A percentile compares a stretch with the other conserved stretches of the same genome.
Evolutionary conservation across 2,888 invertebrate species (phyloP).

Genomic region (Arrhopalites spinosus): DNA sequence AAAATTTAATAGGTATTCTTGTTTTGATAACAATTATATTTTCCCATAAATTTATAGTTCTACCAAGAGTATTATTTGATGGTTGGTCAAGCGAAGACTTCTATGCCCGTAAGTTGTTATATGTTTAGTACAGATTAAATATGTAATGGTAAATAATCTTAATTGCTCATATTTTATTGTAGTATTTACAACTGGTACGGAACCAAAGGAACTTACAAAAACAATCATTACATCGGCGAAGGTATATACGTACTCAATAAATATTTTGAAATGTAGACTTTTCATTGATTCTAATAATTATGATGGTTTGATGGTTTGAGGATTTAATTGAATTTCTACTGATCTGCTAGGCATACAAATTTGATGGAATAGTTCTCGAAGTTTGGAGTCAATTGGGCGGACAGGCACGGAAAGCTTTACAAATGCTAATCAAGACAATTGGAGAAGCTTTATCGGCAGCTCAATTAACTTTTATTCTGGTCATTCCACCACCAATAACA

Average conservation of each 20-base stretch:
- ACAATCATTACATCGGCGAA: slow-evolving; percentile 68
- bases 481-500: slow-evolving; percentile 73
- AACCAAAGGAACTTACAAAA: slow-evolving; percentile 70
- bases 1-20: background rate
- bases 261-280: no score
- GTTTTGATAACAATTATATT: no score
- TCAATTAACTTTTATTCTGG: slow-evolving; percentile 70
- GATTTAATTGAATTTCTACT: background rate
- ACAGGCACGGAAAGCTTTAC: slow-evolving; percentile 63
- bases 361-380: slow-evolving; percentile 90
- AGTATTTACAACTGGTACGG: slow-evolving; percentile 71
- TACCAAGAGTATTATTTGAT: slow-evolving; percentile 89
- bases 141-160: no score
- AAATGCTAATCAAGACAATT: slow-evolving; percentile 67
- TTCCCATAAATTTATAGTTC: slow-evolving; percentile 68
- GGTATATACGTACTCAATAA: no score
- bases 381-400: slow-evolving; percentile 84
- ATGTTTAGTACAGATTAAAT: no score
- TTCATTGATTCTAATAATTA: no score
- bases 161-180: no score
- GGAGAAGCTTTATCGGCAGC: slow-evolving; percentile 62
- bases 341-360: slow-evolving; percentile 69
- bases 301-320: no score
- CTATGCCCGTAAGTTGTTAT: slow-evolving; percentile 60
- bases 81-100: slow-evolving; percentile 80